Evolutionary conservation across 1,140 invertebrate genomes (phyloP), one percentile per base, ranked within the genome.

Genomic region (Zaprionus africanus): DNA sequence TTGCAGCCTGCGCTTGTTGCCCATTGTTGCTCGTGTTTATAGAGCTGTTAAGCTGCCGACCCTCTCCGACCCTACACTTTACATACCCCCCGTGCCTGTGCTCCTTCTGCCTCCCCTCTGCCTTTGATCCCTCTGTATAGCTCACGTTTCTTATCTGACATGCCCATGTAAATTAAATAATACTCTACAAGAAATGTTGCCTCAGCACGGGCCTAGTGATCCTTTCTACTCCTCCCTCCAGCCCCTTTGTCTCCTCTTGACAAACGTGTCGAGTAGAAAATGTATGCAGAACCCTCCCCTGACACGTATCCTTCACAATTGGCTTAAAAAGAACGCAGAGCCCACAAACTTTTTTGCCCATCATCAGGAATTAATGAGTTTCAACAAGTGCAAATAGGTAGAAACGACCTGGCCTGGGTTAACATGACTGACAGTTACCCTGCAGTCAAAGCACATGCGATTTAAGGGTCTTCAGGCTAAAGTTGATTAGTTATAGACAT

Each of bases 321-420:
- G 68, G 61, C 51, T 53, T 53, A 43, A 41, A 38, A 28, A 36
- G 51, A 28, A 43, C 36, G 22, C 51, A 54, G 22, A 57, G 11
- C 28, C 60, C 12, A 28, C 66, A 73, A 73, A 31, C 66, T 73
- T 36, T 66, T 36, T 60, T 66, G 38, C 38, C 36, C 34, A 58
- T 61, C 49, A 61, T 46, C 43, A 68, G 51, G 58, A 69, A 69
- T 69, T 75, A 69, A 75, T 75, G 58, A 75, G 51, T 57, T 69
- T 61, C 72, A 75, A 75, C 66, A 75, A 69, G 72, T 66, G 34
- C 51, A 57, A 54, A 26, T 31, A 64, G 24, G 31, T 65, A 24
- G 22, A 4, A 13, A 56, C n/a, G 7, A 2, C 3, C 3, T 5
- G 2, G 22, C 7, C 9, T 11, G 56, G 0, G 22, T 24, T 12